Conservation (phyloP, 1,140 invertebrate species). For the Oedothorax gibbosus region DNA sequence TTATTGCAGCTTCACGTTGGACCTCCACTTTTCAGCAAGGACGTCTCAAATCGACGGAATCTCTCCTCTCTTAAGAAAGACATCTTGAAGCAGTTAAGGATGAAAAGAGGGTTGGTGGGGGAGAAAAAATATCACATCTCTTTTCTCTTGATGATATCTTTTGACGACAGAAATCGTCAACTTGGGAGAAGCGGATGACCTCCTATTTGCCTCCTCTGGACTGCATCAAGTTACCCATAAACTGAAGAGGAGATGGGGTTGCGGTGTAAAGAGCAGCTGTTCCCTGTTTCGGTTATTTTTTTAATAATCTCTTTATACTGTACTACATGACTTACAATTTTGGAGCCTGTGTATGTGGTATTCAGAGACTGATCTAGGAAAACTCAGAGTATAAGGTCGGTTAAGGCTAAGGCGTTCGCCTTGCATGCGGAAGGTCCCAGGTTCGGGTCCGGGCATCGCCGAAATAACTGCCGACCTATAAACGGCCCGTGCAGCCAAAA, state of each 20-base stretch:
- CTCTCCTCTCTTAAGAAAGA: not conserved
- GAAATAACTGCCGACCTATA: no score
- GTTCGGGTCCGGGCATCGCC: no score
- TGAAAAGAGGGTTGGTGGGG: constrained; percentile 21
- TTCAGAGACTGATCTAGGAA: no score
- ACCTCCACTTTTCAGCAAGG: not conserved
- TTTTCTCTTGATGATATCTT: constrained; percentile 27
- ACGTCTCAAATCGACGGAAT: not conserved
- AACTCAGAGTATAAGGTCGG: no score
- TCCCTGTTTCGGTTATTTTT: not conserved
- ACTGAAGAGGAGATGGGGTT: not conserved
- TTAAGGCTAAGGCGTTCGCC: no score
- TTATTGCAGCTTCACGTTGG: not conserved
- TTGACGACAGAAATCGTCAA: constrained; percentile 52
- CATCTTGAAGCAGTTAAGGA: constrained; percentile 52
- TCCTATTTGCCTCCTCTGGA: constrained; percentile 22
- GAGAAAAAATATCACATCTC: constrained; percentile 28
- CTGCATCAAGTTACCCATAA: constrained; percentile 47
- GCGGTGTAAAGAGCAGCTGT: not conserved
- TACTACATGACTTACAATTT: not conserved
- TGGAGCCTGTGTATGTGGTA: no score
- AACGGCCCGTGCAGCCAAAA: no score
- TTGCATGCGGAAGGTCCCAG: no score
- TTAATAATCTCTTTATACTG: no score
- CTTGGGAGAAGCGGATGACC: constrained; percentile 35